These are phyloP conservation scores for Hyles lineata DNA, from an alignment of 2,888 invertebrate genomes.

Conservation along the genomic window DNA sequence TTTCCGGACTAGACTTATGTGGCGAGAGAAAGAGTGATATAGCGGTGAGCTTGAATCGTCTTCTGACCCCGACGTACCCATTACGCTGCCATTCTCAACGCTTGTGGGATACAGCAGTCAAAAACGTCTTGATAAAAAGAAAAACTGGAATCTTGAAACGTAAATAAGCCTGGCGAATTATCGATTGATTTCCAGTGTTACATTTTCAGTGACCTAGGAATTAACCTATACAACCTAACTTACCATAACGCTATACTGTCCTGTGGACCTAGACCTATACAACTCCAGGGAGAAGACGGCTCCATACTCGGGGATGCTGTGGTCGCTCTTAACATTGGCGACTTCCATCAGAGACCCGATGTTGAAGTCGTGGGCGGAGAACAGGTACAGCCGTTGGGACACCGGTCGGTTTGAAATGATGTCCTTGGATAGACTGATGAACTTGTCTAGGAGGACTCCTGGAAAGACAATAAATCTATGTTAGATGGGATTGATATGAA, in stretches of 20 bases:
- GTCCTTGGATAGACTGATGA: conserved; percentile 62
- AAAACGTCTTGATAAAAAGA: no score
- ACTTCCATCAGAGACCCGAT: conserved; percentile 74
- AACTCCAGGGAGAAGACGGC: conserved; percentile 69
- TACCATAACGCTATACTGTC: conserved; percentile 67
- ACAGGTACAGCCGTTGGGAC: conserved; percentile 56
- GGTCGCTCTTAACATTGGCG: conserved; percentile 53
- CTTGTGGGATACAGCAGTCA: no score
- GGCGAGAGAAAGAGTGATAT: no score
- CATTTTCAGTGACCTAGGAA: no score
- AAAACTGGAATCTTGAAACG: no score
- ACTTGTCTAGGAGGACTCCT: conserved; percentile 72
- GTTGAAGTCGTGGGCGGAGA: conserved; percentile 77
- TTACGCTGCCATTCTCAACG: no score
- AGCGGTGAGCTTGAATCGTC: no score
- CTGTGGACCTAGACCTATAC: conserved; percentile 58
- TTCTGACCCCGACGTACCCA: no score
- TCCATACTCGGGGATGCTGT: conserved; percentile 70
- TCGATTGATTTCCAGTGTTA: no score
- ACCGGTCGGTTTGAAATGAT: conserved; percentile 57
- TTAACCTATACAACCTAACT: conserved; percentile 38
- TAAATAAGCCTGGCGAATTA: no score
- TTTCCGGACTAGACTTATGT: no score
- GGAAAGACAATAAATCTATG: not conserved
- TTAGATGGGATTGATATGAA: not conserved